These are phyloP conservation scores for Peucedramus taeniatus DNA, from an alignment of 2,113 vertebrate species.

Conservation along the genomic window DNA sequence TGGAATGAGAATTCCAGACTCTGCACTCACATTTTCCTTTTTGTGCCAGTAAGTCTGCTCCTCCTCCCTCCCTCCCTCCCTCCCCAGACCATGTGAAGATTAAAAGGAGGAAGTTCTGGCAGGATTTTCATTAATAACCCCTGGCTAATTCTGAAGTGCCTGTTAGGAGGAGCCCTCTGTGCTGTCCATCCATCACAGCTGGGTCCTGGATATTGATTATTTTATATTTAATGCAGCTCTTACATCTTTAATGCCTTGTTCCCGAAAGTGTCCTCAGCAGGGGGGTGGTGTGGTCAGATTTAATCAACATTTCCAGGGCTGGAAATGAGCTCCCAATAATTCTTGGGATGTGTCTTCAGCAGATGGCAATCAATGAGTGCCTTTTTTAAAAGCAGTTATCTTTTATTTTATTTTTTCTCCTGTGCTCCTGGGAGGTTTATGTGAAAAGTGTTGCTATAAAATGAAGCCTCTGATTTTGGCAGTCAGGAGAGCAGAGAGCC, in stretches of 20 bases:
- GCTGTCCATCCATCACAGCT: not conserved
- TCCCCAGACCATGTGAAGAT: not conserved
- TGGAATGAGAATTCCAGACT: not conserved
- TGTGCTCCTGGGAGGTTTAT: not conserved
- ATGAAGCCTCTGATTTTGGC: not conserved
- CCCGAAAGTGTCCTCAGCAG: slow-evolving; percentile 41
- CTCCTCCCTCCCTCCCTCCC: not conserved
- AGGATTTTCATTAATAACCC: not conserved
- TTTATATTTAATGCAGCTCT: slow-evolving; percentile 21
- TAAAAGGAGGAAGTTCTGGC: not conserved
- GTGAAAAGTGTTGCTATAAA: not conserved
- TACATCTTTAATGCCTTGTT: slow-evolving; percentile 47
- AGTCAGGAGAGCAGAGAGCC: not conserved
- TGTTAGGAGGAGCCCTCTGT: not conserved
- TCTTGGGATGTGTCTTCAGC: not conserved
- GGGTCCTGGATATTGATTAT: not conserved
- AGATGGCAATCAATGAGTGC: not conserved
- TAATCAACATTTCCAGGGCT: slow-evolving; percentile 16
- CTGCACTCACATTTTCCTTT: not conserved
- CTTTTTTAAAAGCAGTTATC: not conserved
- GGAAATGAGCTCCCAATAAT: slow-evolving; percentile 22
- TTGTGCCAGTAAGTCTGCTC: not conserved
- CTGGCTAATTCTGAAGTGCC: not conserved
- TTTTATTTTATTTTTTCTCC: not conserved
- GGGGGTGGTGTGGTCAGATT: not conserved